A percentile compares a stretch with the other conserved stretches of the same genome.
phyloP scores from a whole-genome alignment of 2,113 vertebrate genomes.

The Hippocampus mohnikei region DNA sequence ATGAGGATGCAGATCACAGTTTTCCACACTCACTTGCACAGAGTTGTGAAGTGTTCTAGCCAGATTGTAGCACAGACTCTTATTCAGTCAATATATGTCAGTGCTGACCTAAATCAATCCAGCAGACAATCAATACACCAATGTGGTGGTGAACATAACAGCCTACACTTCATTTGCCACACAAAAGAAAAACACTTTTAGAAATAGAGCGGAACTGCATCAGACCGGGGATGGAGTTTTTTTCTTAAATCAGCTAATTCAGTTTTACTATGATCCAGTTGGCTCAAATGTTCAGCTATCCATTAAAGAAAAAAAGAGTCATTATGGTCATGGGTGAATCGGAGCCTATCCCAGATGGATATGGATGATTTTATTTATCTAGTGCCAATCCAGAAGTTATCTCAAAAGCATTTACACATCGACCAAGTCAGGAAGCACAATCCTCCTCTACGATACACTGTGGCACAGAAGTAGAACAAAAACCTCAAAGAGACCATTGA shows the following conservation, averaged over 20 bases:
- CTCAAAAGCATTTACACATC: no score
- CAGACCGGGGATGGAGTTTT: no score
- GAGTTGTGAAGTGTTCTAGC: conserved; percentile 5
- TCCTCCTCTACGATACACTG: no score
- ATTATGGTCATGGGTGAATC: no score
- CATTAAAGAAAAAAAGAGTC: no score
- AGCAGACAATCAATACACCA: conserved; percentile 44
- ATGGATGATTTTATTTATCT: no score
- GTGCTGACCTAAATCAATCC: conserved; percentile 53
- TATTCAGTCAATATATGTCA: conserved; percentile 39
- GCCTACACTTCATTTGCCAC: conserved; percentile 10
- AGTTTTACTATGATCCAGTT: not conserved
- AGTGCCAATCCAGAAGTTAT: not conserved
- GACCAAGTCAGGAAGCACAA: no score
- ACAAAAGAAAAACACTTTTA: not conserved
- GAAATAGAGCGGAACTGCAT: not conserved
- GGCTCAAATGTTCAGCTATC: not conserved
- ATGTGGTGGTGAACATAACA: conserved; percentile 2
- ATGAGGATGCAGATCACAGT: conserved; percentile 6
- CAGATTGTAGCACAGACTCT: conserved; percentile 16
- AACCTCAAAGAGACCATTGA: no score
- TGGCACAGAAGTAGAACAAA: no score
- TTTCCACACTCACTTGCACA: conserved; percentile 25
- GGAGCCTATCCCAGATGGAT: no score
- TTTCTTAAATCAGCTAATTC: not conserved